Evolutionary conservation across 92 coral and sea anemone species (phyloP), one percentile per base, ranked within the genome.

Genomic region (Zoanthus sansibaricus): DNA sequence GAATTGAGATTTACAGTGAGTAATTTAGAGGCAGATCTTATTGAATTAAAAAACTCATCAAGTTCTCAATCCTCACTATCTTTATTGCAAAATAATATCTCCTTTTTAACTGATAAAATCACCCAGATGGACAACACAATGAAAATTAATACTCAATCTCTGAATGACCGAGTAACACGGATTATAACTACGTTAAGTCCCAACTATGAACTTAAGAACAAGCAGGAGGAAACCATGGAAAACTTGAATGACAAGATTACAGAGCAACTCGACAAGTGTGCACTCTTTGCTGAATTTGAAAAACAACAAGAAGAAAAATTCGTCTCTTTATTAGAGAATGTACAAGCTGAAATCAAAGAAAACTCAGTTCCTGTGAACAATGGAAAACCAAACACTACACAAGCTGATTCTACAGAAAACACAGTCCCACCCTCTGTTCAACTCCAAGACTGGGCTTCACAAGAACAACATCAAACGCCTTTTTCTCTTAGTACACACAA

Each of bases 111-210:
- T 20, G 84, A 77, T 47, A 66, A 76, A 86, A n/a, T 86, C 54
- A 49, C 69, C 6, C 83, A 86, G 6, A 20, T 76, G 7, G 84
- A 86, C 54, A 77, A 86, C 54, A 18, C 48, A 31, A n/a, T 46
- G 74, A 76, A 86, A 77, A 68, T 9, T 0, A 55, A 86, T 47
- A 86, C 77, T n/a, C 78, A 86, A 52, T 66, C 37, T 16, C 80
- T 86, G 8, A 31, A 69, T 17, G 44, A 51, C 3, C 84, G 77
- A 51, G 30, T 76, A 51, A 69, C 61, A 31, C 14, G 2, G 88
- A 84, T 54, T 72, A 42, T 18, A 72, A 18, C 56, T 44, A 72
- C 12, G 30, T 20, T 42, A 72, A 72, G 77, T 42, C n/a, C 48
- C 21, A 72, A 72, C 30, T 72, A 14, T 59, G 20, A 59, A n/a